phyloP scores from a whole-genome alignment of 2,888 invertebrate species.

The Sclerodermus sp. region DNA sequence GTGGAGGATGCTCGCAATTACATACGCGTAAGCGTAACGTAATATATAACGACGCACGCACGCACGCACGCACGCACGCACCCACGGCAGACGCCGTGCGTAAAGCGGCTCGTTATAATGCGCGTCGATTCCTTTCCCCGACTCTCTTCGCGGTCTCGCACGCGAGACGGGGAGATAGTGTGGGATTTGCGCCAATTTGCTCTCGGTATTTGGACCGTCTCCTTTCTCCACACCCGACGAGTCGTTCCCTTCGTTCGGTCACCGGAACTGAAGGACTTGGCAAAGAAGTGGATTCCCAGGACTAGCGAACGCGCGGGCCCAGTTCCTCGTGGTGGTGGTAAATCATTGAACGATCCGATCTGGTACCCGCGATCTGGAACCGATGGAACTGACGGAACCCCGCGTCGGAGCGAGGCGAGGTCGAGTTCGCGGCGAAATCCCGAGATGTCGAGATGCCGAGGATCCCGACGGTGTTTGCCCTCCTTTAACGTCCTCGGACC shows the following conservation, averaged over 20 bases:
- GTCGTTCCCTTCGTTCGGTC: constrained; percentile 15
- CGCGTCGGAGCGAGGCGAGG: constrained; percentile 13
- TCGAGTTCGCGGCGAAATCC: constrained; percentile 8
- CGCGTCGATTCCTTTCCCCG: no score
- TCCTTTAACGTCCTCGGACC: constrained; percentile 32
- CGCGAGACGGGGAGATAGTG: constrained; percentile 32
- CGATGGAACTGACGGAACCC: no score
- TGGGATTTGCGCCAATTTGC: constrained; percentile 55
- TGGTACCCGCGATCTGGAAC: constrained; percentile 15
- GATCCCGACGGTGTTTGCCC: constrained; percentile 32
- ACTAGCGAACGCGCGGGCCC: no score
- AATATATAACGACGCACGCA: constrained; percentile 48
- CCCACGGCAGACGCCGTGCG: constrained; percentile 10
- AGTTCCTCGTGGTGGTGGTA: no score
- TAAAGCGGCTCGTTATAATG: constrained; percentile 41
- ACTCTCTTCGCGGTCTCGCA: background rate
- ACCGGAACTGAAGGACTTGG: no score
- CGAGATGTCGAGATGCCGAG: constrained; percentile 2
- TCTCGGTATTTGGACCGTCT: constrained; percentile 48
- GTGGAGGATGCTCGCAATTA: constrained; percentile 55
- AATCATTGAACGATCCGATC: background rate
- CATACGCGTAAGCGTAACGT: constrained; percentile 51
- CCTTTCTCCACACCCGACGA: constrained; percentile 37
- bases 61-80: constrained; percentile 30
- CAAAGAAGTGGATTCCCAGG: no score